Evolutionary conservation across 30 jellyfish, hydroid and myxozoan species (phyloP).

Genomic region (Cassiopea andromeda): DNA sequence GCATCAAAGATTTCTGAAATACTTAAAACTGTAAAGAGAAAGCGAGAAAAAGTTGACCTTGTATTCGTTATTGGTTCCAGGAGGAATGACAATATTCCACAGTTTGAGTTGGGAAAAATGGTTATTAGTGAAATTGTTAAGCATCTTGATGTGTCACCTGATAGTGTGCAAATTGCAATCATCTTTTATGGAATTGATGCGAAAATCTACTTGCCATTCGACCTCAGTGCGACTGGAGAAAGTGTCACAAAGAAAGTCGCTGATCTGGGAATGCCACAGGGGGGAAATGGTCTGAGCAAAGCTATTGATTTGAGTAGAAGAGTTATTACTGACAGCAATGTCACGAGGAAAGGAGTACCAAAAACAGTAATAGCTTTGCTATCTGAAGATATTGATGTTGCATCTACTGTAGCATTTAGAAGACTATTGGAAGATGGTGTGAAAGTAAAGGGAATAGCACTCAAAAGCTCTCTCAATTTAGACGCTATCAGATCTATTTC

Average conservation of each 20-base stretch:
- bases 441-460: slow-evolving; percentile 9
- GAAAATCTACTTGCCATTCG: slow-evolving; percentile 2
- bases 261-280: slow-evolving; percentile 27
- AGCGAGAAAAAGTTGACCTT: neutral
- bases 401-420: slow-evolving; percentile 29
- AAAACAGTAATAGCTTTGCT: slow-evolving; percentile 30
- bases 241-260: slow-evolving; percentile 5
- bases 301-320: slow-evolving; percentile 43
- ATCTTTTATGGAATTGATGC: slow-evolving; percentile 64
- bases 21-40: neutral
- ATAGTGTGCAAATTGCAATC: slow-evolving; percentile 24
- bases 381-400: slow-evolving; percentile 7
- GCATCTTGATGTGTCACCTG: slow-evolving; percentile 31
- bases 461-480: neutral
- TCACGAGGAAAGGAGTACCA: slow-evolving; percentile 45
- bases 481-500: neutral
- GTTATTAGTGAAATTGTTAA: slow-evolving; percentile 40
- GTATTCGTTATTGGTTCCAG: neutral
- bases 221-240: neutral
- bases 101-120: slow-evolving; percentile 43
- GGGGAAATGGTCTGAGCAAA: slow-evolving; percentile 18
- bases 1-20: neutral
- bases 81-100: neutral
- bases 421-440: slow-evolving; percentile 17
- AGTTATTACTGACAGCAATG: neutral